Conservation (phyloP, 2,797 vertebrate genomes). For the Pseudochromis fuscus region DNA sequence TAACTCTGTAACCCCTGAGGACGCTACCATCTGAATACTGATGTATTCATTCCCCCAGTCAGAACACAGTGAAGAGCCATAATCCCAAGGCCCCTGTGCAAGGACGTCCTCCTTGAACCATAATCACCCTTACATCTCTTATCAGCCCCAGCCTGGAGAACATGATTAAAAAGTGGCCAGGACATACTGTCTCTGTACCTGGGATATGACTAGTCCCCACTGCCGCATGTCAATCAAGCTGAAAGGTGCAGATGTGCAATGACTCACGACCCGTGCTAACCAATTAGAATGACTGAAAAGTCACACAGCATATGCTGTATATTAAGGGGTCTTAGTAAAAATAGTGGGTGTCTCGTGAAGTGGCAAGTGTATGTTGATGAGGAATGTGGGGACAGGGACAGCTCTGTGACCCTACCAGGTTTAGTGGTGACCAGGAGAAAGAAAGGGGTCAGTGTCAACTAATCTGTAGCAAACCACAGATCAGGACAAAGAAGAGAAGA, state of each 20-base stretch:
- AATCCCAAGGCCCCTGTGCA: constrained; percentile 77
- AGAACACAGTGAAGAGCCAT: constrained; percentile 66
- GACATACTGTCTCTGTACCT: constrained; percentile 67
- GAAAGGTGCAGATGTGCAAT: constrained; percentile 58
- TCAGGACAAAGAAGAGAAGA: constrained; percentile 2
- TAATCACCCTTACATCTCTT: constrained; percentile 84
- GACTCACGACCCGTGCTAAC: constrained; percentile 48
- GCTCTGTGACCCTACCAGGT: constrained; percentile 3
- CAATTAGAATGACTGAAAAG: constrained; percentile 70
- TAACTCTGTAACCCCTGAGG: constrained; percentile 66
- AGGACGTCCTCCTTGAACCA: constrained; percentile 82
- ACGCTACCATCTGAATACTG: constrained; percentile 75
- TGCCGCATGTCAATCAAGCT: constrained; percentile 77
- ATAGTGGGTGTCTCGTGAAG: constrained; percentile 8
- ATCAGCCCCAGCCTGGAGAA: constrained; percentile 71
- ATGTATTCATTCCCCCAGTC: constrained; percentile 72
- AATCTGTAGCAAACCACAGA: constrained; percentile 11
- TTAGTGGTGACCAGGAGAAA: constrained; percentile 5
- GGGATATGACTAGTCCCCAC: constrained; percentile 65
- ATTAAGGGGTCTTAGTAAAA: constrained; percentile 45
- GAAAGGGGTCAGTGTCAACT: constrained; percentile 1
- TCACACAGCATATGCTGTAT: constrained; percentile 35
- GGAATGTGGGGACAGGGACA: neutral
- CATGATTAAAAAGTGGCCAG: constrained; percentile 81
- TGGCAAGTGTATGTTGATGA: constrained; percentile 33